Percentiles rank a stretch among this genome's conserved stretches.
Conservation (phyloP, 2,113 vertebrate species). For the Centropristis striata region DNA sequence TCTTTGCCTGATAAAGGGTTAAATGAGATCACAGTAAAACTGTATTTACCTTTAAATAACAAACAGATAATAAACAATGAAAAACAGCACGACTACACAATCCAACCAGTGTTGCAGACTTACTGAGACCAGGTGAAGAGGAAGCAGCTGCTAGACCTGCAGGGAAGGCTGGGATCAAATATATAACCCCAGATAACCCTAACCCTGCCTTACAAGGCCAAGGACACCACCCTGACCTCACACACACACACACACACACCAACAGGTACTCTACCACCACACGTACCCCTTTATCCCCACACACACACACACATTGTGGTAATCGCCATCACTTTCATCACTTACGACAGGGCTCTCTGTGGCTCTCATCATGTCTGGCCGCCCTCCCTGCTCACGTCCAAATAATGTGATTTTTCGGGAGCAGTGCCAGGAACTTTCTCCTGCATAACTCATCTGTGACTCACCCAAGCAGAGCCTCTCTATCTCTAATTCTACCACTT, state of each 20-base stretch:
- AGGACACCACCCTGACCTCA: constrained; percentile 72
- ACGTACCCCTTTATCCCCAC: constrained; percentile 7
- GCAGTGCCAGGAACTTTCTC: constrained; percentile 77
- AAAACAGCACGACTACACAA: constrained; percentile 14
- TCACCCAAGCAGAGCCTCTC: constrained; percentile 61
- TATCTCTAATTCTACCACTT: constrained; percentile 69
- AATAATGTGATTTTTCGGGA: constrained; percentile 77
- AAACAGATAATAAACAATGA: background rate
- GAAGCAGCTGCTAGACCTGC: constrained; percentile 61
- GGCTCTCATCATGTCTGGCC: constrained; percentile 66
- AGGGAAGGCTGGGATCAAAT: constrained; percentile 70
- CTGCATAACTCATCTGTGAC: constrained; percentile 72
- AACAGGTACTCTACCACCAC: constrained; percentile 36
- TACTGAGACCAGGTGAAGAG: constrained; percentile 70
- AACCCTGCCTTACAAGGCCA: constrained; percentile 81
- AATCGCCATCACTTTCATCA: constrained; percentile 66
- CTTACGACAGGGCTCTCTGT: constrained; percentile 49
- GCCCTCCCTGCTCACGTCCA: constrained; percentile 53
- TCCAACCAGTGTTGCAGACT: constrained; percentile 43
- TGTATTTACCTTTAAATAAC: background rate
- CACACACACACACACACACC: constrained; percentile 31
- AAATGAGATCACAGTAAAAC: background rate
- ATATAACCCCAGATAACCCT: constrained; percentile 81
- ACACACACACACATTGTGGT: constrained; percentile 39
- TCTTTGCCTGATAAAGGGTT: too few species aligned